Percentiles rank a stretch among this genome's conserved stretches.
phyloP scores from a whole-genome alignment of 2,888 invertebrate species.

The Rotaria magnacalcarata region DNA sequence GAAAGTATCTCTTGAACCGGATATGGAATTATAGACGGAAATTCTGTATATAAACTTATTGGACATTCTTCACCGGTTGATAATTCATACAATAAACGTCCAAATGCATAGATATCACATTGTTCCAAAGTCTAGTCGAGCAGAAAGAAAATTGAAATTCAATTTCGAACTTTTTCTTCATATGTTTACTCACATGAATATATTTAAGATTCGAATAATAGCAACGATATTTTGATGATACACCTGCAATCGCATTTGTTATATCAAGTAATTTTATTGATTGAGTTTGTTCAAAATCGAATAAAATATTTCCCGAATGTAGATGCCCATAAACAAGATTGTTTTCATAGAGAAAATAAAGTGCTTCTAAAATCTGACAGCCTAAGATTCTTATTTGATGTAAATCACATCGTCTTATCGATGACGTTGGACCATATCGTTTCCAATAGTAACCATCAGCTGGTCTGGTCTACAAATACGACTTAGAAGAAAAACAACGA shows the following conservation, averaged over 20 bases:
- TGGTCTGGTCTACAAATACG: constrained; percentile 49
- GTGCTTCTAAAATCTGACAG: constrained; percentile 74
- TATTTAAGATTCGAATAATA: constrained; percentile 55
- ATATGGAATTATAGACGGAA: constrained; percentile 53
- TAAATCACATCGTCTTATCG: constrained; percentile 67
- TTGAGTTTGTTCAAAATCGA: constrained; percentile 65
- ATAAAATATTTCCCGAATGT: constrained; percentile 80
- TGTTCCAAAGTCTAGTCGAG: constrained; percentile 66
- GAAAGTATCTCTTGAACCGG: constrained; percentile 69
- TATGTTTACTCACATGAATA: constrained; percentile 52
- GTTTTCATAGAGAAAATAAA: constrained; percentile 79
- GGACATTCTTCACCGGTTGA: constrained; percentile 67
- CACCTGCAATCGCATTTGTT: constrained; percentile 71
- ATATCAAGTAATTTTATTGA: constrained; percentile 72
- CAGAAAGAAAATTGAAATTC: background rate
- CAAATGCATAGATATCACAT: constrained; percentile 81
- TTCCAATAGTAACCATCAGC: constrained; percentile 70
- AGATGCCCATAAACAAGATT: constrained; percentile 81
- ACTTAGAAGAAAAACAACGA: too few species aligned
- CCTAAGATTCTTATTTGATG: constrained; percentile 73
- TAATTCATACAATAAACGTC: constrained; percentile 82
- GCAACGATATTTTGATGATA: constrained; percentile 53
- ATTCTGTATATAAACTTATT: constrained; percentile 42
- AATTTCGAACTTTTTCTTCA: background rate
- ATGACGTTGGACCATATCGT: constrained; percentile 67